Conservation (phyloP, 2,113 vertebrate genomes). For the Hucho hucho region DNA sequence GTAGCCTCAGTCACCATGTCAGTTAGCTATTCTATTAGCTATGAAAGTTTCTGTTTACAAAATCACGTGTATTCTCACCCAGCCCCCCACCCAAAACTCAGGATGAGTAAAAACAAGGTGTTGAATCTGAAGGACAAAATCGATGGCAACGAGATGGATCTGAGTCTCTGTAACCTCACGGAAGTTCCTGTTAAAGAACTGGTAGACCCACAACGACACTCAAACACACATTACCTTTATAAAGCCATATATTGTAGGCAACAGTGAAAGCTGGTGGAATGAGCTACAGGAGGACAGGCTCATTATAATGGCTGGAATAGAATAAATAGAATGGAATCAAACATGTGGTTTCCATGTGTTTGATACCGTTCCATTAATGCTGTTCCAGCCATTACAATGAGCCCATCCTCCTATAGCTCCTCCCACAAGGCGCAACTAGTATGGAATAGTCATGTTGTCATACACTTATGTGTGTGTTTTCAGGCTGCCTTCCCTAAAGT, state of each 20-base stretch:
- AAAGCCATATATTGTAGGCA: background rate
- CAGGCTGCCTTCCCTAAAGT: constrained; percentile 90
- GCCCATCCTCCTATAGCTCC: no score
- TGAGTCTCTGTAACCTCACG: constrained; percentile 90
- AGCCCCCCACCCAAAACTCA: constrained; percentile 27
- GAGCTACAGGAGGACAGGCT: no score
- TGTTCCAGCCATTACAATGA: no score
- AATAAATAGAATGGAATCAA: no score
- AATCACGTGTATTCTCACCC: background rate
- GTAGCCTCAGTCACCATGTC: no score
- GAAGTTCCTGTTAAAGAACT: constrained; percentile 92
- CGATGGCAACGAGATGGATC: constrained; percentile 90
- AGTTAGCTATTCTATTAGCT: background rate
- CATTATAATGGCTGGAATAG: no score
- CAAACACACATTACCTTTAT: background rate
- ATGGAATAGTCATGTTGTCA: background rate
- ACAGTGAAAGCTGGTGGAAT: background rate
- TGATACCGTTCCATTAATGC: no score
- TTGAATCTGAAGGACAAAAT: constrained; percentile 90
- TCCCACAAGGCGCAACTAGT: no score
- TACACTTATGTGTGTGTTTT: background rate
- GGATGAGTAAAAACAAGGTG: constrained; percentile 84
- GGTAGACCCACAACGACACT: constrained; percentile 72
- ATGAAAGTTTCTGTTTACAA: background rate
- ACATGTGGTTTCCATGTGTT: no score